Percentiles rank a stretch among this genome's conserved stretches.
Evolutionary conservation across 2,797 vertebrate species (phyloP).

Genomic region (Anisognathus igniventris): DNA sequence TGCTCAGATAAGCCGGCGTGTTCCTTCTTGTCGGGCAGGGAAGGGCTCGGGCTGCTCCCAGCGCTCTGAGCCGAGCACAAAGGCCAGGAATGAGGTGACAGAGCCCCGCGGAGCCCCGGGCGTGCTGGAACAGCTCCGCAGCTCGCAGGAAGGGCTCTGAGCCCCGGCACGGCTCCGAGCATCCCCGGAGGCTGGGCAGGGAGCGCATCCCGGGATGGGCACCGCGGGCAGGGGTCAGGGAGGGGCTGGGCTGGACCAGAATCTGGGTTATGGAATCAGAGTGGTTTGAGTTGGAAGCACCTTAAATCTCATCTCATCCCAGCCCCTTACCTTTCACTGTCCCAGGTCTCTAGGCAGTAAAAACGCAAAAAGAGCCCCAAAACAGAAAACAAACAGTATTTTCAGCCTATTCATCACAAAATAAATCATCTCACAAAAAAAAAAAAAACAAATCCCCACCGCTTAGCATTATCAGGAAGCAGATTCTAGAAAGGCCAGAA

Average conservation of each 20-base stretch:
- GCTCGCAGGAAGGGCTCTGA: neutral
- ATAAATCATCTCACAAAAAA: neutral
- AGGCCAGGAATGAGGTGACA: conserved; percentile 52
- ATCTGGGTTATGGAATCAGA: accelerated
- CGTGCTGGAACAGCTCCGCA: conserved; percentile 57
- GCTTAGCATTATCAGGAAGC: neutral
- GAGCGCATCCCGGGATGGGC: neutral
- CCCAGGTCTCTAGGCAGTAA: neutral
- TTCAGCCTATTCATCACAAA: neutral
- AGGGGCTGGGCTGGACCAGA: neutral
- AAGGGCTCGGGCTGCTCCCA: conserved; percentile 68
- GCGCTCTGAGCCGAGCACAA: conserved; percentile 44
- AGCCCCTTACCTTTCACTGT: accelerated
- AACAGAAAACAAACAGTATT: neutral
- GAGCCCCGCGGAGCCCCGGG: conserved; percentile 13
- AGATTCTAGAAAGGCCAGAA: neutral
- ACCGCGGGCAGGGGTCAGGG: neutral
- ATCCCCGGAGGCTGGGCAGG: accelerated
- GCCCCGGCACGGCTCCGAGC: neutral
- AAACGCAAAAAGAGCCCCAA: neutral
- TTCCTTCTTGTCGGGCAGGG: conserved; percentile 65
- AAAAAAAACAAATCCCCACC: neutral
- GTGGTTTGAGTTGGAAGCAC: neutral
- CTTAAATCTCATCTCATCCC: neutral
- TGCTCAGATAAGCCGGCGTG: conserved; percentile 60